These are phyloP conservation scores for Cyphomyrus plagiostoma DNA, from an alignment of 2,113 vertebrate genomes.

Conservation along the genomic window DNA sequence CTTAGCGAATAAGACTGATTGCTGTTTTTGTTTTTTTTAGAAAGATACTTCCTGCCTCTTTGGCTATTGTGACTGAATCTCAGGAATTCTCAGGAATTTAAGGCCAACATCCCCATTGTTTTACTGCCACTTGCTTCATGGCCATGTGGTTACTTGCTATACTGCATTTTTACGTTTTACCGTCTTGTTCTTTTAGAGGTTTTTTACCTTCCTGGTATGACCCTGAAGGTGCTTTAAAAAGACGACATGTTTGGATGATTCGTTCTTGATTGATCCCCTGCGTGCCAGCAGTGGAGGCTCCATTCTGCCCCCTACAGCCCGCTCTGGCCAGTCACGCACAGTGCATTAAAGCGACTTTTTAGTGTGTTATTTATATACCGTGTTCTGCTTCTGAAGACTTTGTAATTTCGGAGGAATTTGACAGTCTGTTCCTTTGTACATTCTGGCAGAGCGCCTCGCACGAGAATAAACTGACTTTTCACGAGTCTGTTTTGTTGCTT, in stretches of 20 bases:
- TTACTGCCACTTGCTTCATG: neutral
- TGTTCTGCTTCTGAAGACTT: neutral
- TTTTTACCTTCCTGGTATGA: too few species aligned
- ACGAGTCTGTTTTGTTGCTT: neutral
- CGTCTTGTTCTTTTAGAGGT: neutral
- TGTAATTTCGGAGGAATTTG: neutral
- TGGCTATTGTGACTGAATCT: slow-evolving; percentile 33
- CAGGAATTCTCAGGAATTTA: slow-evolving; percentile 40
- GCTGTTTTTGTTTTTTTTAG: neutral
- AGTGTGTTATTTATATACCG: slow-evolving; percentile 1
- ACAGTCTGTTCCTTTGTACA: neutral
- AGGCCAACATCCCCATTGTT: neutral
- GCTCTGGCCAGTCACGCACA: neutral
- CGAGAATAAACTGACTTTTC: neutral
- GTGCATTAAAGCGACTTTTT: neutral
- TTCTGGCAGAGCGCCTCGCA: neutral
- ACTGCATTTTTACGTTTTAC: neutral
- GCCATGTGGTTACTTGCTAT: neutral
- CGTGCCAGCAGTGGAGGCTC: neutral
- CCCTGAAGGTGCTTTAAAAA: neutral
- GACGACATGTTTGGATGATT: neutral
- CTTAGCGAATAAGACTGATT: neutral
- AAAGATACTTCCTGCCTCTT: neutral
- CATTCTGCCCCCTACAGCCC: neutral
- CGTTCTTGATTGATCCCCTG: neutral